These are phyloP conservation scores for Orchestia grillus DNA, from an alignment of 1,140 invertebrate genomes.

Conservation along the genomic window DNA sequence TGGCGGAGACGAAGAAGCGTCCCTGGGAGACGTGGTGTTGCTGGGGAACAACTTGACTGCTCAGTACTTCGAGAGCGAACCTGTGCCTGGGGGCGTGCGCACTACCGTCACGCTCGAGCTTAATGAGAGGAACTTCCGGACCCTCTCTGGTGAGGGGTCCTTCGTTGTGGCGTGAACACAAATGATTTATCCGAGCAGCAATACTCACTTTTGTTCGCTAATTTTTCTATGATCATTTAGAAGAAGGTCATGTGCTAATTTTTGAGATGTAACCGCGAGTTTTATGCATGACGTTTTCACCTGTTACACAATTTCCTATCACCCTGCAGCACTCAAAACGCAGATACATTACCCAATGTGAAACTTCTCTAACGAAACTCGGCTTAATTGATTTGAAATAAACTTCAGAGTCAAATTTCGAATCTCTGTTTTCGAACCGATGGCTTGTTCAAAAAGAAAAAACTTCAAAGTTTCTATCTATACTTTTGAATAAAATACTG, in stretches of 20 bases:
- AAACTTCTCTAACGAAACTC: too few species aligned
- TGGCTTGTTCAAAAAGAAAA: too few species aligned
- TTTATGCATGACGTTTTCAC: neutral
- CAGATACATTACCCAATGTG: neutral
- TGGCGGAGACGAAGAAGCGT: neutral
- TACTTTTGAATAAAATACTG: too few species aligned
- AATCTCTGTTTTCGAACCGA: too few species aligned
- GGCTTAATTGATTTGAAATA: too few species aligned
- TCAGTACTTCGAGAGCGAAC: conserved; percentile 82
- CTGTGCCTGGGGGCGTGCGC: conserved; percentile 76
- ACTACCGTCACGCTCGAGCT: conserved; percentile 76
- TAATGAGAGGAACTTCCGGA: conserved; percentile 81
- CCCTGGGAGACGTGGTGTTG: conserved; percentile 79
- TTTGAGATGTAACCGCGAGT: neutral
- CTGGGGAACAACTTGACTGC: conserved; percentile 79
- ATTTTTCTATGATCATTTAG: neutral
- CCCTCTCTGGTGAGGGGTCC: conserved; percentile 62
- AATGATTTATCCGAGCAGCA: neutral
- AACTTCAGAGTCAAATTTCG: too few species aligned
- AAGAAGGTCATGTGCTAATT: neutral
- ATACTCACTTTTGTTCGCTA: neutral
- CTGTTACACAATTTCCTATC: neutral
- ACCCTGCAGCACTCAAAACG: neutral
- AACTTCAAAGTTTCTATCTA: too few species aligned
- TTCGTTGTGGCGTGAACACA: neutral